These are phyloP conservation scores for Serrognathus titanus DNA, from an alignment of 2,888 invertebrate species.

Conservation along the genomic window DNA sequence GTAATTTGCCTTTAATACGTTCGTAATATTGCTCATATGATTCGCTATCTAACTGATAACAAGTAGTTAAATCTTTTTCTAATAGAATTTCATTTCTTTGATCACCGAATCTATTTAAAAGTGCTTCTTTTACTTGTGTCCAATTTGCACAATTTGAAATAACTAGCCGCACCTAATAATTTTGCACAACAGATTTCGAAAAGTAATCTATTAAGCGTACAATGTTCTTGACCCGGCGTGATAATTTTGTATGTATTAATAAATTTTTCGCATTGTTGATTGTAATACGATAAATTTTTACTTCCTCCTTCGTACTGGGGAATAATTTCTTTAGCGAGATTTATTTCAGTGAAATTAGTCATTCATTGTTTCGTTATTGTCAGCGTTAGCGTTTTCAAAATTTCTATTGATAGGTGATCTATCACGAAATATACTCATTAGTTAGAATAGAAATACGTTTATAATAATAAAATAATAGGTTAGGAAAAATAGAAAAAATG, in stretches of 20 bases:
- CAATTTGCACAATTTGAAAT: neutral
- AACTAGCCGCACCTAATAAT: neutral
- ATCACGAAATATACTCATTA: no score
- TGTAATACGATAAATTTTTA: neutral
- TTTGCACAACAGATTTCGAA: neutral
- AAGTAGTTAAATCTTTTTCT: conserved; percentile 18
- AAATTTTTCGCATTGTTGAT: neutral
- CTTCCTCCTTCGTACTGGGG: neutral
- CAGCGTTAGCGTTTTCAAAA: no score
- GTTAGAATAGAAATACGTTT: no score
- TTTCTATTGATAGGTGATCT: no score
- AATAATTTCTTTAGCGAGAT: neutral
- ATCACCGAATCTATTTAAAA: conserved; percentile 20
- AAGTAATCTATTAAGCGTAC: neutral
- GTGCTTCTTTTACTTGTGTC: neutral
- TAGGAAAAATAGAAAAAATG: no score
- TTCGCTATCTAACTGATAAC: conserved; percentile 18
- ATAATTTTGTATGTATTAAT: neutral
- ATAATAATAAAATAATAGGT: no score
- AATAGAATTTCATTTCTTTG: conserved; percentile 18
- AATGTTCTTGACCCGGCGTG: neutral
- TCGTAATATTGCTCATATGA: conserved; percentile 21
- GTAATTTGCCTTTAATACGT: conserved; percentile 23
- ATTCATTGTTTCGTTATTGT: no score
- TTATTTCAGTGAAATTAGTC: no score